Percentiles rank a stretch among this genome's conserved stretches.
phyloP scores from a whole-genome alignment of 2,888 invertebrate species.

The Ceraclea dissimilis region DNA sequence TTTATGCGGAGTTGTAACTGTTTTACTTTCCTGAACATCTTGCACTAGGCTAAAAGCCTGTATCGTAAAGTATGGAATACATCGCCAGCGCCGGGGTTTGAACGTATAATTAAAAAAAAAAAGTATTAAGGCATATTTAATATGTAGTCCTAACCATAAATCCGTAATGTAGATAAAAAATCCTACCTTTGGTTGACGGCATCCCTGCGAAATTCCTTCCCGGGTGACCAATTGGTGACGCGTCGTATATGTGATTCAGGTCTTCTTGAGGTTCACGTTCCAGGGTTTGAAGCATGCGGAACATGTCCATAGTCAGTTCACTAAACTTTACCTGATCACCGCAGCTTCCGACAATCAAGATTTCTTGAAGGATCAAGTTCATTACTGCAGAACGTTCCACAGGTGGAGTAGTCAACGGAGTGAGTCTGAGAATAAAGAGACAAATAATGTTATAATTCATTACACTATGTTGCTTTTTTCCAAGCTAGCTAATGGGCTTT shows the following conservation, averaged over 20 bases:
- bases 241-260: constrained; percentile 56
- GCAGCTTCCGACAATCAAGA: constrained; percentile 88
- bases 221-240: constrained; percentile 40
- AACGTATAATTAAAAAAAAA: too few relatives aligned
- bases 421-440: constrained; percentile 56
- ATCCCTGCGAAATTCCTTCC: constrained; percentile 29
- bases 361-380: constrained; percentile 85
- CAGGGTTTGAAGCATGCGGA: constrained; percentile 89
- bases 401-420: constrained; percentile 76
- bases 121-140: too few relatives aligned
- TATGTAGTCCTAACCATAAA: too few relatives aligned
- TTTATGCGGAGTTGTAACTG: too few relatives aligned
- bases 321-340: constrained; percentile 94
- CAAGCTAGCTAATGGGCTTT: too few relatives aligned
- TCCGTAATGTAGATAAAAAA: too few relatives aligned
- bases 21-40: too few relatives aligned
- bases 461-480: too few relatives aligned
- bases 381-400: constrained; percentile 81
- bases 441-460: neutral
- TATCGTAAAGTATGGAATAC: too few relatives aligned
- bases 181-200: constrained; percentile 36
- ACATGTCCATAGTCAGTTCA: constrained; percentile 97
- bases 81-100: too few relatives aligned
- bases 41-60: too few relatives aligned
- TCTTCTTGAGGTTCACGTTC: constrained; percentile 88